A percentile compares a stretch with the other conserved stretches of the same genome.
Evolutionary conservation across 1,140 invertebrate genomes (phyloP).

Genomic region (Planococcus citri): DNA sequence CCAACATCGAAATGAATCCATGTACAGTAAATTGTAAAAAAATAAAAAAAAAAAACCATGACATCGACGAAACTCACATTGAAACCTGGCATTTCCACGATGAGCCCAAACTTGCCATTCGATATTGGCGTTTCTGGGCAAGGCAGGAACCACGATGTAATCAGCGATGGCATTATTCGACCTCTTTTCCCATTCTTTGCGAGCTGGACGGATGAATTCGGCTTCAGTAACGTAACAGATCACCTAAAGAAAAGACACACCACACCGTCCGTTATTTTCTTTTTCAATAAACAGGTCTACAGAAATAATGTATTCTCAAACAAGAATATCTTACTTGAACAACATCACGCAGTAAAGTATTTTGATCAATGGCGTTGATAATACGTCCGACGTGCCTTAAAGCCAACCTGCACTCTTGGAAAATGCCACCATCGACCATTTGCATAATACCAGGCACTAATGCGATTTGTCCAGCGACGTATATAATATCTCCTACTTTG

Average conservation of each 20-base stretch:
- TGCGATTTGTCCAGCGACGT: constrained; percentile 83
- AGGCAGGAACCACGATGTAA: constrained; percentile 64
- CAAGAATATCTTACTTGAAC: constrained; percentile 40
- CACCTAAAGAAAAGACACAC: constrained; percentile 40
- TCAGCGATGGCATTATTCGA: constrained; percentile 78
- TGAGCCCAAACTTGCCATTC: constrained; percentile 86
- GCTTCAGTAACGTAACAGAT: constrained; percentile 66
- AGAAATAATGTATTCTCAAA: neutral
- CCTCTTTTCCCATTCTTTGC: constrained; percentile 63
- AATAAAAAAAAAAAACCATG: no score
- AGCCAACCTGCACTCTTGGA: constrained; percentile 63
- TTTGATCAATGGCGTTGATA: constrained; percentile 60
- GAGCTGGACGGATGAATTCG: constrained; percentile 53
- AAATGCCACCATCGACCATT: constrained; percentile 55
- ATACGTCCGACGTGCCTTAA: constrained; percentile 69
- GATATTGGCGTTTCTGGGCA: constrained; percentile 67
- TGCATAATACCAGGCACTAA: constrained; percentile 73
- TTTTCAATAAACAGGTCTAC: neutral
- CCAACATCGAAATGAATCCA: neutral
- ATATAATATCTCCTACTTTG: constrained; percentile 66
- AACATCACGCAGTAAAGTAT: constrained; percentile 60
- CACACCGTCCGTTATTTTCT: no score
- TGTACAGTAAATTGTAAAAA: no score
- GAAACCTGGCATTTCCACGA: constrained; percentile 68
- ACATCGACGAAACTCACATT: constrained; percentile 49